Conservation (phyloP, 2,113 vertebrate species). For the human region GRCh38 chr11:29663001-29663500, state of each 20-base stretch:
- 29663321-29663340: too few relatives aligned
- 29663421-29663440: too few relatives aligned
- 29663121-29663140: background rate
- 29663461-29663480: too few relatives aligned
- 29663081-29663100: background rate
- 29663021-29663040: background rate
- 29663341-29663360: too few relatives aligned
- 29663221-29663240: background rate
- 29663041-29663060: background rate
- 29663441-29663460: too few relatives aligned
- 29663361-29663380: too few relatives aligned
- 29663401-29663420: too few relatives aligned
- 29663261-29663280: background rate
- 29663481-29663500: too few relatives aligned
- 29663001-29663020: slow-evolving; percentile 17
- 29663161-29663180: background rate
- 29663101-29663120: background rate
- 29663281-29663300: too few relatives aligned
- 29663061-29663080: background rate
- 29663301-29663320: too few relatives aligned
- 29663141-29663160: background rate
- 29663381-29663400: too few relatives aligned
- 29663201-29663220: background rate
- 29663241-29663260: background rate
- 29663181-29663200: background rate